These are phyloP conservation scores for Ophioderma brevispina DNA, from an alignment of 35 echinoderm and acorn worm species.

Conservation along the genomic window DNA sequence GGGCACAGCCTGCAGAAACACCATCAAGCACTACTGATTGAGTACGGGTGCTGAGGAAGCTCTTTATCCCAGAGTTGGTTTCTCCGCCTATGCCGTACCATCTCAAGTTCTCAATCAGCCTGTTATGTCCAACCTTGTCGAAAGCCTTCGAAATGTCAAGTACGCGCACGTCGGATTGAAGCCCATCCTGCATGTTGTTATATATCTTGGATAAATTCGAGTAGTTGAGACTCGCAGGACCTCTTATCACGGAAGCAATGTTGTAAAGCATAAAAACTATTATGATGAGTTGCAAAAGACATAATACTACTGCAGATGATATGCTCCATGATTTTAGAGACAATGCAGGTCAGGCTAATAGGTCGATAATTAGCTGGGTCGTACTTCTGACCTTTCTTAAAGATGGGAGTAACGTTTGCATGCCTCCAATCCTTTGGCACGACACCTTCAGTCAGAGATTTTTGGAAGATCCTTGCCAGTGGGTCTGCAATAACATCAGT, in stretches of 20 bases:
- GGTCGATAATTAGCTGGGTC: conserved; percentile 32
- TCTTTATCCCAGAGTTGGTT: neutral
- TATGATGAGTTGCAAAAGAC: conserved; percentile 12
- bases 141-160: neutral
- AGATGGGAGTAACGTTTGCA: no score
- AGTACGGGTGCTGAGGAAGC: neutral
- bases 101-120: no score
- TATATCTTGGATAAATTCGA: conserved; percentile 20
- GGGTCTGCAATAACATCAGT: conserved; percentile 5
- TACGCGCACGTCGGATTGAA: no score
- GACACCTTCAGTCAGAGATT: no score
- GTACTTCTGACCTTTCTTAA: no score
- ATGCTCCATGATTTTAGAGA: no score
- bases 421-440: no score
- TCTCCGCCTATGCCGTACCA: no score
- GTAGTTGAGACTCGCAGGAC: no score
- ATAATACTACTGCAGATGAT: conserved; percentile 28
- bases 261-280: neutral
- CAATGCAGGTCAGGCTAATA: conserved; percentile 37
- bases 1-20: no score
- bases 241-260: neutral
- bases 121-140: neutral
- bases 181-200: conserved; percentile 43
- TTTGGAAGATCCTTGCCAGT: conserved; percentile 23
- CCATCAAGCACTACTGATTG: no score